phyloP scores from a whole-genome alignment of 2,888 invertebrate species.

The Sesia apiformis region DNA sequence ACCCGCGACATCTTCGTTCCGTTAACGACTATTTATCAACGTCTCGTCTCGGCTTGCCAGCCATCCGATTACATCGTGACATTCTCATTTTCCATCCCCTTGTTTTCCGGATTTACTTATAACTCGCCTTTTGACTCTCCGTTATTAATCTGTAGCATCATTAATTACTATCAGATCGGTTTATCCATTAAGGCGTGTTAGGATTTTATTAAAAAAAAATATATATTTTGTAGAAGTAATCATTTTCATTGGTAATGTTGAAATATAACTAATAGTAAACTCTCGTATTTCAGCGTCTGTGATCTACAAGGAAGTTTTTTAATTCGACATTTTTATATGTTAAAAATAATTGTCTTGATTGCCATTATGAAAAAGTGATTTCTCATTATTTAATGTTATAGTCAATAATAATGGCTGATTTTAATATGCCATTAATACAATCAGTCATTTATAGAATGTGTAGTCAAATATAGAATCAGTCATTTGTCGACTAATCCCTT shows the following conservation, averaged over 20 bases:
- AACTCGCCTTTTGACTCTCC: conserved; percentile 60
- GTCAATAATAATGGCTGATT: no score
- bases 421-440: no score
- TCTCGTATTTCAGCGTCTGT: no score
- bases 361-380: no score
- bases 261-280: no score
- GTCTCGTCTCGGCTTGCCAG: conserved; percentile 46
- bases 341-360: no score
- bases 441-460: no score
- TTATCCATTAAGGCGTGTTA: conserved; percentile 25
- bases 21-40: conserved; percentile 57
- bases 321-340: no score
- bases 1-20: conserved; percentile 8
- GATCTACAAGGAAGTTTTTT: no score
- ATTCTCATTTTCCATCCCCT: conserved; percentile 52
- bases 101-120: conserved; percentile 51
- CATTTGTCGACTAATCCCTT: no score
- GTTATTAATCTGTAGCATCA: conserved; percentile 56
- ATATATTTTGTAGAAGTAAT: background rate
- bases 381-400: no score
- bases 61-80: conserved; percentile 66
- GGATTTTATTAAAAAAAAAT: background rate
- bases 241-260: background rate
- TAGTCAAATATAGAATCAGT: no score
- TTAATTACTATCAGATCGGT: conserved; percentile 53